Evolutionary conservation across 35 echinoderm and acorn worm species (phyloP).

Genomic region (Amphiura filiformis): DNA sequence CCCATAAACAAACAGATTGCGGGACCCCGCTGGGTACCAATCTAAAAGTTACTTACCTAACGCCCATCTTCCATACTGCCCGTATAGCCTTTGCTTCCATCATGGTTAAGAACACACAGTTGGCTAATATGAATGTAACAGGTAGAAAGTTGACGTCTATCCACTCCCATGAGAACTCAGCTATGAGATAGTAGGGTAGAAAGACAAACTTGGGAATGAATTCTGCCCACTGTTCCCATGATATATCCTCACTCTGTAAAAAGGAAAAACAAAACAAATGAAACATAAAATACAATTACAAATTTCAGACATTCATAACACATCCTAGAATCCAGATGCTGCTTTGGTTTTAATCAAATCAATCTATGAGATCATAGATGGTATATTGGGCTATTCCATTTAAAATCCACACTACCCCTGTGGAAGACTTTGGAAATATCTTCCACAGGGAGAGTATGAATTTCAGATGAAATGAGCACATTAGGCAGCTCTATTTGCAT

Average conservation of each 20-base stretch:
- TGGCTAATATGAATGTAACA: constrained; percentile 55
- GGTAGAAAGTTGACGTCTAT: constrained; percentile 75
- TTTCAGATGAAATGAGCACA: too few relatives aligned
- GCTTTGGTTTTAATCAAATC: too few relatives aligned
- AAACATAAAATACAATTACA: not conserved
- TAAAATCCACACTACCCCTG: too few relatives aligned
- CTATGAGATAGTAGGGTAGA: constrained; percentile 77
- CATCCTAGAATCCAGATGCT: too few relatives aligned
- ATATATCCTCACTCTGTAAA: constrained; percentile 52
- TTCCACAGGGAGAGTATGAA: too few relatives aligned
- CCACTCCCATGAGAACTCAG: constrained; percentile 76
- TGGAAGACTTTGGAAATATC: too few relatives aligned
- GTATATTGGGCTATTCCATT: too few relatives aligned
- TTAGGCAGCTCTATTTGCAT: too few relatives aligned
- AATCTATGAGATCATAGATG: too few relatives aligned
- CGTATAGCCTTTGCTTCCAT: constrained; percentile 72
- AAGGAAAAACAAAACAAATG: constrained; percentile 23
- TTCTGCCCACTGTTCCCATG: constrained; percentile 83
- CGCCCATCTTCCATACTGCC: constrained; percentile 50
- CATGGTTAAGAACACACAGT: constrained; percentile 91
- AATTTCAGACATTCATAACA: too few relatives aligned
- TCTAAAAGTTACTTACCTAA: constrained; percentile 43
- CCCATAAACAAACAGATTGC: too few relatives aligned
- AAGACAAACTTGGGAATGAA: constrained; percentile 90
- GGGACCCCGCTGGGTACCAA: too few relatives aligned